A percentile compares a stretch with the other conserved stretches of the same genome.
Conservation (phyloP, 2,797 vertebrate genomes). For the Sebastiscus tertius region DNA sequence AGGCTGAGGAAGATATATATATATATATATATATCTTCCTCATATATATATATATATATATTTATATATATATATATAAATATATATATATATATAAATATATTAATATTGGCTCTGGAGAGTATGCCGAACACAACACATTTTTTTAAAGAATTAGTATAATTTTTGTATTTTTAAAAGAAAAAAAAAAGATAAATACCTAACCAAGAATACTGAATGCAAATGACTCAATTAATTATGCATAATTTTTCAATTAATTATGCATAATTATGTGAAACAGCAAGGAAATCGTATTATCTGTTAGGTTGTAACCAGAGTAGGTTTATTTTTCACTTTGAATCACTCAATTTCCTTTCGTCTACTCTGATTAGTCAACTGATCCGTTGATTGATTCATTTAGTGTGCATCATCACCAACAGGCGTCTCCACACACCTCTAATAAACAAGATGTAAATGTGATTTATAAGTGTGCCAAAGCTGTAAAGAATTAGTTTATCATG, state of each 20-base stretch:
- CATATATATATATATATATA: no score
- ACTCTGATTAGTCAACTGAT: conserved; percentile 1
- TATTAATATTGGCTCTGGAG: neutral
- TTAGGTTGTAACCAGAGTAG: neutral
- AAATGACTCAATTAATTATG: neutral
- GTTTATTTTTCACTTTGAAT: conserved; percentile 2
- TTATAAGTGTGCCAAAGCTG: neutral
- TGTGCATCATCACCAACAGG: neutral
- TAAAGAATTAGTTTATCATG: neutral
- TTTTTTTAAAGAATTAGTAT: no score
- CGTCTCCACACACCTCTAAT: neutral
- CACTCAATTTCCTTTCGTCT: neutral
- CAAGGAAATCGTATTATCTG: neutral
- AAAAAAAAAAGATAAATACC: neutral
- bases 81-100: no score
- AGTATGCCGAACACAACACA: neutral
- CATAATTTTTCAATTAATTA: neutral
- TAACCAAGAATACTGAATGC: neutral
- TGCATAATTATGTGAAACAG: neutral
- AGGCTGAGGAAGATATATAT: neutral
- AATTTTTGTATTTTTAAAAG: neutral
- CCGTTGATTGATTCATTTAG: conserved; percentile 1
- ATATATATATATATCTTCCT: no score
- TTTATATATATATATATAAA: no score
- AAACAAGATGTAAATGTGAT: neutral